Percentiles rank a stretch among this genome's conserved stretches.
These are phyloP conservation scores for Apocheima hispidaria DNA, from an alignment of 2,888 invertebrate species.

Conservation along the genomic window DNA sequence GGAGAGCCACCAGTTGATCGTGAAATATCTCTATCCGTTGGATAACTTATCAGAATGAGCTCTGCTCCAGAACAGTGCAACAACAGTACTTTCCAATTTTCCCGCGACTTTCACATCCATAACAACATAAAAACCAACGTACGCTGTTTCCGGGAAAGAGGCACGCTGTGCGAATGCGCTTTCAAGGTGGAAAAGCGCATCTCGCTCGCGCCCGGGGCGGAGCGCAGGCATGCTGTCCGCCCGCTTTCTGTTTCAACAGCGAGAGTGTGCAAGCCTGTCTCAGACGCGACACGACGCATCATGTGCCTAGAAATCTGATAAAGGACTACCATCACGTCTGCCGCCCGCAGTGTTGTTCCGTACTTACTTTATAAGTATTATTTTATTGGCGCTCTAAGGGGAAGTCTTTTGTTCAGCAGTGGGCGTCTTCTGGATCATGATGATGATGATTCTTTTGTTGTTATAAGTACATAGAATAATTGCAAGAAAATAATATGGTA, in stretches of 20 bases:
- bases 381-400: no score
- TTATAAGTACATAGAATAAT: no score
- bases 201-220: constrained; percentile 12
- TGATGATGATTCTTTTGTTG: no score
- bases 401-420: no score
- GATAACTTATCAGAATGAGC: not conserved
- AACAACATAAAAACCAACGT: constrained; percentile 19
- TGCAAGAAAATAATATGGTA: no score
- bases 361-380: no score
- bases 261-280: constrained; percentile 56
- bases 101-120: constrained; percentile 16
- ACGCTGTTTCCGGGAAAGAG: constrained; percentile 27
- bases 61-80: not conserved
- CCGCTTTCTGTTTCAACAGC: constrained; percentile 63
- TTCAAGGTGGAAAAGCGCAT: constrained; percentile 28
- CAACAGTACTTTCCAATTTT: constrained; percentile 15
- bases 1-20: no score
- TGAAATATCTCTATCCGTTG: not conserved
- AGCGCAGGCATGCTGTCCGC: constrained; percentile 42
- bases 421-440: no score
- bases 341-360: no score
- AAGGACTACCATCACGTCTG: constrained; percentile 1
- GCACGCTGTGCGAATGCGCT: constrained; percentile 20
- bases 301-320: constrained; percentile 34
- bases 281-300: constrained; percentile 32